phyloP scores from a whole-genome alignment of 2,797 vertebrate species.

The Rhabdophis nuchalis region DNA sequence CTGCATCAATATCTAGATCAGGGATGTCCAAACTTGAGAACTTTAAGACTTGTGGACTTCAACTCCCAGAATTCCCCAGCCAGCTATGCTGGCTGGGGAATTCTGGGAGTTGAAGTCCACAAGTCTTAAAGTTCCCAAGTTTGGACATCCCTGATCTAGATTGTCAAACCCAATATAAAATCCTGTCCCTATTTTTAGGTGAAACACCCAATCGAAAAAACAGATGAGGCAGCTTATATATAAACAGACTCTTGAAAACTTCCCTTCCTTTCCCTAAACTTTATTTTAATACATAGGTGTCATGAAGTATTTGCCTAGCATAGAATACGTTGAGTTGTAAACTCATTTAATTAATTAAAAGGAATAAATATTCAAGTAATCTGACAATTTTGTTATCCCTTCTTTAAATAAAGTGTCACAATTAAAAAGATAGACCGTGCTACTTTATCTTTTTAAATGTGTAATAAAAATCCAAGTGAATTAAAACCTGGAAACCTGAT shows the following conservation, averaged over 20 bases:
- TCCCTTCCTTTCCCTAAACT: not conserved
- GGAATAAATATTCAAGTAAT: slow-evolving; percentile 29
- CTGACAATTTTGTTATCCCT: slow-evolving; percentile 55
- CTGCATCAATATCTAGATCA: not conserved
- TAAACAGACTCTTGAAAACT: not conserved
- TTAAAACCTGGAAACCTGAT: slow-evolving; percentile 52
- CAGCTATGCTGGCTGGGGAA: too few species aligned
- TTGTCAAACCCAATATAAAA: not conserved
- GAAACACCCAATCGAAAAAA: not conserved
- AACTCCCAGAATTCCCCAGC: too few species aligned
- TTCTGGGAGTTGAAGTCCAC: too few species aligned
- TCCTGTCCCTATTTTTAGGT: not conserved
- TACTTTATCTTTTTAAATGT: slow-evolving; percentile 26
- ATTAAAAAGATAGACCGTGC: slow-evolving; percentile 28
- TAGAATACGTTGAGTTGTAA: slow-evolving; percentile 14
- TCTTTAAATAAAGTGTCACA: slow-evolving; percentile 38
- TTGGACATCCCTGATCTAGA: too few species aligned
- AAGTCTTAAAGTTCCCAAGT: too few species aligned
- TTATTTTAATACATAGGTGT: not conserved
- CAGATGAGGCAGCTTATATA: not conserved
- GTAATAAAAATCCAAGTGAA: slow-evolving; percentile 31
- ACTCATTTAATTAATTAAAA: slow-evolving; percentile 34
- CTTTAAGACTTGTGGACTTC: too few species aligned
- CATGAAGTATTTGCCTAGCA: not conserved
- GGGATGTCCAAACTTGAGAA: too few species aligned